Conservation (phyloP, 2,113 vertebrate genomes). For the Sylvietta virens region DNA sequence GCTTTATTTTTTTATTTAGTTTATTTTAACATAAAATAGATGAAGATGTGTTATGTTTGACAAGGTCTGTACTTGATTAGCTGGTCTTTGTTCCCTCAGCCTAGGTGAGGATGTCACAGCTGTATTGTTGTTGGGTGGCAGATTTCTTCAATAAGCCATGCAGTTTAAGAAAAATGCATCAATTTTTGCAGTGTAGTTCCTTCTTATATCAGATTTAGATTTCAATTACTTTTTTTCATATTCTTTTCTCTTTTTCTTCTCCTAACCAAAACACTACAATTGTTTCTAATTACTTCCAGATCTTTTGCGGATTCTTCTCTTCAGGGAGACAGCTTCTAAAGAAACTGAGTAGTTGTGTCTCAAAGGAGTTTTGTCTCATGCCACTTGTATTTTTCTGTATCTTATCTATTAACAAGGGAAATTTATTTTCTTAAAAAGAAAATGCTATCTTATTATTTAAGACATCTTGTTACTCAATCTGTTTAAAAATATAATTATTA, state of each 20-base stretch:
- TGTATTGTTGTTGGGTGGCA: slow-evolving; percentile 32
- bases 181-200: slow-evolving; percentile 40
- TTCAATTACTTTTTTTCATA: slow-evolving; percentile 42
- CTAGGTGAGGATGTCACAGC: background rate
- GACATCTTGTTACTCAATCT: background rate
- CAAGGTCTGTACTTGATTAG: slow-evolving; percentile 44
- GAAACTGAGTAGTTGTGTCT: slow-evolving; percentile 59
- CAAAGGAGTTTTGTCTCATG: slow-evolving; percentile 66
- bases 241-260: background rate
- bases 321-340: slow-evolving; percentile 35
- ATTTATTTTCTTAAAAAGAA: slow-evolving; percentile 35
- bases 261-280: slow-evolving; percentile 30
- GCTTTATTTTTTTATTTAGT: background rate
- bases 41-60: slow-evolving; percentile 50
- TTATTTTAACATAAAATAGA: slow-evolving; percentile 8
- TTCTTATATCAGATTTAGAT: slow-evolving; percentile 66
- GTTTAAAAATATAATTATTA: slow-evolving; percentile 10
- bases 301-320: slow-evolving; percentile 28
- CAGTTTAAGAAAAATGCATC: background rate
- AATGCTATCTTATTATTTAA: background rate
- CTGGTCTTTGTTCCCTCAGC: slow-evolving; percentile 35
- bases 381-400: slow-evolving; percentile 62
- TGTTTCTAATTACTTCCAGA: slow-evolving; percentile 75
- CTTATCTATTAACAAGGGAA: slow-evolving; percentile 76
- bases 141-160: slow-evolving; percentile 46